Percentiles rank a stretch among this genome's conserved stretches.
phyloP scores from a whole-genome alignment of 1,140 invertebrate genomes.

The Lepidotrigona ventralis region DNA sequence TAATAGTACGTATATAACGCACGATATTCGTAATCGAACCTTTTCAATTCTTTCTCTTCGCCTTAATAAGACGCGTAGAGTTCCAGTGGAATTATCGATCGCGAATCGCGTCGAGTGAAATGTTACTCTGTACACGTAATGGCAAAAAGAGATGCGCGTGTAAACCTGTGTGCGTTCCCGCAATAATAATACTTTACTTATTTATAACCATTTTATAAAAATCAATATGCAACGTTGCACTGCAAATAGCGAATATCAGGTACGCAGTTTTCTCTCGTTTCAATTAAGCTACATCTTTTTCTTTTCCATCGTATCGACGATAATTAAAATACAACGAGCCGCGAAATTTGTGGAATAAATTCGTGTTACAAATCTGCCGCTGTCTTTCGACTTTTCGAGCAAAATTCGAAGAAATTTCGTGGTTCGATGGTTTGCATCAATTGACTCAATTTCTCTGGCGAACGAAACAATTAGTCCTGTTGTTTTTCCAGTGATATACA shows the following conservation, averaged over 20 bases:
- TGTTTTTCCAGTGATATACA: too few species aligned
- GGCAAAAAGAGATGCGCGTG: not conserved
- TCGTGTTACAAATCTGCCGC: too few species aligned
- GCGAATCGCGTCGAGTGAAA: not conserved
- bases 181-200: not conserved
- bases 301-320: not conserved
- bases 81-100: not conserved
- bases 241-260: not conserved
- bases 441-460: too few species aligned
- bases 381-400: too few species aligned
- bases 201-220: constrained; percentile 3
- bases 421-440: too few species aligned
- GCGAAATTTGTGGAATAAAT: not conserved
- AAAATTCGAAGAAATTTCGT: too few species aligned
- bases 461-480: too few species aligned
- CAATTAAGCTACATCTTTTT: not conserved
- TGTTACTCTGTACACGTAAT: not conserved
- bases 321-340: not conserved
- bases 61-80: accelerated
- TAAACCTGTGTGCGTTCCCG: not conserved
- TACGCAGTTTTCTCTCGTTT: not conserved
- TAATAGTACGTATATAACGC: not conserved
- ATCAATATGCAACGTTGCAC: not conserved
- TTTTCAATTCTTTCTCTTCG: not conserved
- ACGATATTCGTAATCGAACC: not conserved